Percentiles rank a stretch among this genome's conserved stretches.
phyloP scores from a whole-genome alignment of 2,113 vertebrate species.

The Microtus pennsylvanicus region DNA sequence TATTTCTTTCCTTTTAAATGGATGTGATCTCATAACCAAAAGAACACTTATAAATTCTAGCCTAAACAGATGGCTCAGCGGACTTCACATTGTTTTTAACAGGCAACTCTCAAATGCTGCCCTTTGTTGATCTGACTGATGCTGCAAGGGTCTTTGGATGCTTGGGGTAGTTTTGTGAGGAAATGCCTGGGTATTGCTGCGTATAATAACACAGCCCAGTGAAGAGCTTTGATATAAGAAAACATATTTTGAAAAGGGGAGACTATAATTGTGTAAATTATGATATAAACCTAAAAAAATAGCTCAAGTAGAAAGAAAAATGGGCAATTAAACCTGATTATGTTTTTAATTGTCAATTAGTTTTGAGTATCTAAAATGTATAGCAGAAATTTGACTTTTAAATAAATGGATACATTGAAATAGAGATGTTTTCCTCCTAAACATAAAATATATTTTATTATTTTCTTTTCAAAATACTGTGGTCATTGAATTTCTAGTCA shows the following conservation, averaged over 20 bases:
- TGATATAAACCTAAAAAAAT: conserved; percentile 62
- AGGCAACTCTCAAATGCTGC: conserved; percentile 72
- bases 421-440: conserved; percentile 32
- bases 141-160: conserved; percentile 47
- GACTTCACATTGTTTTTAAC: conserved; percentile 54
- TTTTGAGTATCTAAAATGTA: conserved; percentile 57
- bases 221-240: conserved; percentile 70
- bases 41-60: conserved; percentile 77
- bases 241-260: conserved; percentile 70
- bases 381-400: conserved; percentile 33
- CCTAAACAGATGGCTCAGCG: conserved; percentile 67
- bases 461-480: conserved; percentile 45
- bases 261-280: conserved; percentile 71
- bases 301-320: conserved; percentile 51
- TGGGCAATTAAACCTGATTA: conserved; percentile 63
- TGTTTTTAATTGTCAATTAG: conserved; percentile 55
- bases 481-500: conserved; percentile 35
- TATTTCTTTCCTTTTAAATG: conserved; percentile 72
- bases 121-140: conserved; percentile 66
- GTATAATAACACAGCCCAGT: conserved; percentile 69
- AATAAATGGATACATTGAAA: conserved; percentile 4
- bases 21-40: conserved; percentile 70
- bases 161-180: conserved; percentile 64
- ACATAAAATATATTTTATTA: conserved; percentile 51
- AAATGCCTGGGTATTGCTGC: conserved; percentile 73